Evolutionary conservation across 53 echinoderm and acorn worm species (phyloP), one percentile per base, ranked within the genome.

Genomic region (Holothuria leucospilota): DNA sequence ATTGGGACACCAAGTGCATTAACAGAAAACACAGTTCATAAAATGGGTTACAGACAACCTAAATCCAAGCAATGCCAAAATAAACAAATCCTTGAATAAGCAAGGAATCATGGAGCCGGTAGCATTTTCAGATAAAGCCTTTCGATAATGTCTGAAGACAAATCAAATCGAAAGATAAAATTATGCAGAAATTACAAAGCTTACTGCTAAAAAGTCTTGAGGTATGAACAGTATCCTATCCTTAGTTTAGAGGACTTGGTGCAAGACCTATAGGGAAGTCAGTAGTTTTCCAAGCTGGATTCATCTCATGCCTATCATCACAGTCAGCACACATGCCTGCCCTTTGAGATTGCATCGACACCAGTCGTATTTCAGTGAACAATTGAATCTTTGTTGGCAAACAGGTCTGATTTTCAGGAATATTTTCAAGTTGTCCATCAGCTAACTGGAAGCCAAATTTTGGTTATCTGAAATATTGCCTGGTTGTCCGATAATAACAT

Each of bases 291-390:
- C 14, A 94, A 75, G 34, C 40, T 94, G 34, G 34, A 34, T 34
- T 34, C 3, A 49, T 87, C 87, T 24, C 89, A 91, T 58, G 91
- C 91, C 25, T 94, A 94, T 68, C 83, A 83, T 41, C 94, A 86
- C 62, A 91, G 34, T 34, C 60, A 83, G 63, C 85, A 80, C 24
- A 82, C 91, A 0, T 63, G 90, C 77, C 46, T 89, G 6, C 90
- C 90, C 2, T 89, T 89, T 34, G 85, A 85, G 10, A 77, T 89
- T 16, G 66, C 90, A 29, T 73, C 74, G n/a, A 78, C 85, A 30
- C 90, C 85, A 67, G 90, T 85, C 9, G 0, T 85, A 25, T 89
- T 89, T 60, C 85, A 91, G 49, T 52, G 86, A 34, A 81, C 90
- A 38, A 90, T 90, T 39, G 71, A 81, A 26, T 25, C 62, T 29